Evolutionary conservation across 1,140 invertebrate species (phyloP).

Genomic region (Ceratitis capitata): DNA sequence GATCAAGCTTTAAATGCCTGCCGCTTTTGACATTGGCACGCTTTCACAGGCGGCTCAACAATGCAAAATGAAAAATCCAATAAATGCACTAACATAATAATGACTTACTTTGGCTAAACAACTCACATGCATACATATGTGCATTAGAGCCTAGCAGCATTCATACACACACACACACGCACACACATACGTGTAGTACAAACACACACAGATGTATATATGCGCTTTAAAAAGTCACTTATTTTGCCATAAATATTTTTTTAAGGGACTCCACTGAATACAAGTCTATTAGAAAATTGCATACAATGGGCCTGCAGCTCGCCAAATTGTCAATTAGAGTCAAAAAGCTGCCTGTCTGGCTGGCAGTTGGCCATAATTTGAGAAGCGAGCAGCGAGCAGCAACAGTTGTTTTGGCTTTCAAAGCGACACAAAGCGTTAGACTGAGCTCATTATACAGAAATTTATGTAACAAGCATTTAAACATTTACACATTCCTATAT

Average conservation of each 20-base stretch:
- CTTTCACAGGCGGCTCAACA: not conserved
- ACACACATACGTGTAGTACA: not conserved
- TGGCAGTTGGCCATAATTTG: slow-evolving; percentile 16
- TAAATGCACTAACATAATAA: not conserved
- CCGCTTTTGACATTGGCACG: slow-evolving; percentile 6
- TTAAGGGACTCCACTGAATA: not conserved
- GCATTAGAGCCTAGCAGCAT: no score
- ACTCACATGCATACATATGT: not conserved
- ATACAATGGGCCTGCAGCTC: not conserved
- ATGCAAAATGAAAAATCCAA: not conserved
- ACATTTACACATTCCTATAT: no score
- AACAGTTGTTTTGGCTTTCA: slow-evolving; percentile 31
- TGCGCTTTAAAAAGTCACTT: not conserved
- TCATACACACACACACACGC: not conserved
- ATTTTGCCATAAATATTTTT: slow-evolving; percentile 28
- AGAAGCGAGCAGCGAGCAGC: no score
- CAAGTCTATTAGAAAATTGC: slow-evolving; percentile 15
- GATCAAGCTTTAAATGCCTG: not conserved
- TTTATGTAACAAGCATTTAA: no score
- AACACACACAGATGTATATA: no score
- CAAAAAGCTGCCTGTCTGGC: slow-evolving; percentile 4
- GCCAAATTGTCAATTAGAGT: slow-evolving; percentile 24
- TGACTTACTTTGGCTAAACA: not conserved
- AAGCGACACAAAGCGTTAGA: not conserved
- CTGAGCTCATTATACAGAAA: slow-evolving; percentile 29